These are phyloP conservation scores for Ganaspis sp. DNA, from an alignment of 1,140 invertebrate genomes.

Conservation along the genomic window DNA sequence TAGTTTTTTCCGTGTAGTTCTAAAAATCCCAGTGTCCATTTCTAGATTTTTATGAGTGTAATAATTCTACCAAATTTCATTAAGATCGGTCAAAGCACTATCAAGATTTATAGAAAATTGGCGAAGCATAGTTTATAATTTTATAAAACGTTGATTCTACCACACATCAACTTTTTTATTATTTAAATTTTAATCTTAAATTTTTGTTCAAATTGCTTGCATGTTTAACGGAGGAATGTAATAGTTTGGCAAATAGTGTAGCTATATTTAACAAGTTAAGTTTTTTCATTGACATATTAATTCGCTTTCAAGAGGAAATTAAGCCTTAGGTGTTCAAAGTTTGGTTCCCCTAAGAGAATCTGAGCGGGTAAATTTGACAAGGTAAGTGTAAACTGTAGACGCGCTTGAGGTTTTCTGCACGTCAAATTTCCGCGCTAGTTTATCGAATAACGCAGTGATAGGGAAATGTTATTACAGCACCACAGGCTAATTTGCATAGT, in stretches of 20 bases:
- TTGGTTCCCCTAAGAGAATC: neutral
- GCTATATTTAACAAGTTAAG: neutral
- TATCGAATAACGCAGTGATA: conserved; percentile 20
- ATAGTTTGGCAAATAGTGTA: neutral
- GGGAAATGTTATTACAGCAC: conserved; percentile 18
- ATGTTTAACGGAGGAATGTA: neutral
- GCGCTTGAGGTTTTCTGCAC: conserved; percentile 5
- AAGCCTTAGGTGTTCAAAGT: conserved; percentile 13
- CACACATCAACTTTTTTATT: no score
- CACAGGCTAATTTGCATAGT: conserved; percentile 23
- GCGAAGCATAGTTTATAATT: no score
- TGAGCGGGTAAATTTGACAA: conserved; percentile 19
- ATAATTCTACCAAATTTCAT: no score
- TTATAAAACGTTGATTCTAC: no score
- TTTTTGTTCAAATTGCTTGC: neutral
- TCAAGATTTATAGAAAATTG: no score
- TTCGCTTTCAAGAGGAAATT: conserved; percentile 21
- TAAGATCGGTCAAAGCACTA: no score
- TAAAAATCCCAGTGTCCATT: no score
- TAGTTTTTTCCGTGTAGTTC: no score
- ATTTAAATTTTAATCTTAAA: neutral
- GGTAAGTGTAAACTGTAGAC: conserved; percentile 20
- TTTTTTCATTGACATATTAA: conserved; percentile 1
- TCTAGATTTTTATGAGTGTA: no score
- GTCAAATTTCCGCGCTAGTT: conserved; percentile 7